A percentile compares a stretch with the other conserved stretches of the same genome.
These are phyloP conservation scores for Apogon talboti DNA, from an alignment of 2,797 vertebrate species.

Conservation along the genomic window DNA sequence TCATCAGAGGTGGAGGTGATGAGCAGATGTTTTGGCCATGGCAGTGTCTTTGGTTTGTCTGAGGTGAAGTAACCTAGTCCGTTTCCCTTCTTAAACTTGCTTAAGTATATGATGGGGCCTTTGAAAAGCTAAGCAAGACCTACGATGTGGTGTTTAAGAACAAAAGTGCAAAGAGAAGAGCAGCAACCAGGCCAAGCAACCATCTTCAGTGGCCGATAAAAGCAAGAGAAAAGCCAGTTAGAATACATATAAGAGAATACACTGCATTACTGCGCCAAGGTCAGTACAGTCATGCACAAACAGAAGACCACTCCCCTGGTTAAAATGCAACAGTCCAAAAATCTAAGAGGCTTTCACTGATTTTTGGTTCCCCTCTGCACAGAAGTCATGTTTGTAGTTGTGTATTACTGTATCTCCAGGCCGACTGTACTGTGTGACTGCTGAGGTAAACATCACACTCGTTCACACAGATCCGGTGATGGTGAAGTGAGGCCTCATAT, in stretches of 20 bases:
- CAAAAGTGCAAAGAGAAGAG: slow-evolving; percentile 40
- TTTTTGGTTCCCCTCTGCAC: not conserved
- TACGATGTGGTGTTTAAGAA: slow-evolving; percentile 6
- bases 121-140: not conserved
- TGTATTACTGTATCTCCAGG: slow-evolving; percentile 1
- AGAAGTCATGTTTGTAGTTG: not conserved
- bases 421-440: slow-evolving; percentile 24
- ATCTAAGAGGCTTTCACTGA: not conserved
- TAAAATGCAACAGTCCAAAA: not conserved
- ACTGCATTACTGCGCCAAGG: slow-evolving; percentile 1
- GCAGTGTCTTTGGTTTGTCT: slow-evolving; percentile 1
- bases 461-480: slow-evolving; percentile 41
- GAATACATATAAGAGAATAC: slow-evolving; percentile 7
- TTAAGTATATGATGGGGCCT: not conserved
- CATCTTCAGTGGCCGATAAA: slow-evolving; percentile 23
- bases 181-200: slow-evolving; percentile 52
- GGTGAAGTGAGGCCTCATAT: slow-evolving; percentile 62
- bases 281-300: slow-evolving; percentile 40
- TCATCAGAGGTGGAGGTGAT: slow-evolving; percentile 6
- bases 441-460: slow-evolving; percentile 63
- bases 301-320: not conserved
- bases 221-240: slow-evolving; percentile 51
- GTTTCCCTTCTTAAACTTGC: no score
- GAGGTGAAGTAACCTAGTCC: not conserved
- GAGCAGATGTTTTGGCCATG: not conserved